Percentiles rank a stretch among this genome's conserved stretches.
Evolutionary conservation across 2,888 invertebrate species (phyloP).

Genomic region (Cephalotes varians): DNA sequence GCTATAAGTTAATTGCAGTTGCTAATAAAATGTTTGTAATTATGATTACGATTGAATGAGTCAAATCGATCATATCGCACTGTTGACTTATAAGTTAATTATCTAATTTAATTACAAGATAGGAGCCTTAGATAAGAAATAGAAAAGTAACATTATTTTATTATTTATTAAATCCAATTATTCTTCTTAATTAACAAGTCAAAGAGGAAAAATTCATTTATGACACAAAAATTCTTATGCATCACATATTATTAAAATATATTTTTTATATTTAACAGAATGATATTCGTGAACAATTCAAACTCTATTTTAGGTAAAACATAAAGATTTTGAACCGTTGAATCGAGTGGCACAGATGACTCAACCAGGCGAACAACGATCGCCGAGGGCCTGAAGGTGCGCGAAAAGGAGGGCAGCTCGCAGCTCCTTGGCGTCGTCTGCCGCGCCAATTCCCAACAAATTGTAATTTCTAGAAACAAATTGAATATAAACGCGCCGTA

Average conservation of each 20-base stretch:
- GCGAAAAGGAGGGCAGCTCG: conserved; percentile 57
- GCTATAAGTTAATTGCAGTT: background rate
- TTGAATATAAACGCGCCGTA: conserved; percentile 84
- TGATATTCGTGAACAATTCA: background rate
- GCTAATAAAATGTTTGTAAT: background rate
- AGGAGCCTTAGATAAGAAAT: background rate
- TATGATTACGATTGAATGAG: background rate
- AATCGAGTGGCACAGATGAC: background rate
- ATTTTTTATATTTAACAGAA: background rate
- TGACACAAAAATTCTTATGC: background rate
- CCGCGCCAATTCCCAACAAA: conserved; percentile 82
- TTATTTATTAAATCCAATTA: background rate
- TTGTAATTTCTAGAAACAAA: conserved; percentile 85
- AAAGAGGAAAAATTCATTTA: background rate
- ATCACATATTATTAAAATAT: background rate
- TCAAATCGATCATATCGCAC: background rate
- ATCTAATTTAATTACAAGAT: background rate
- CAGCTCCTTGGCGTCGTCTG: conserved; percentile 70
- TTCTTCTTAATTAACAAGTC: too few relatives aligned
- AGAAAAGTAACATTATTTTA: background rate
- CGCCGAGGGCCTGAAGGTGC: conserved; percentile 51
- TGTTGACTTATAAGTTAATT: background rate
- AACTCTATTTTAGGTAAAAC: background rate
- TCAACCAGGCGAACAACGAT: conserved; percentile 47
- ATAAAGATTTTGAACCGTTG: background rate